Evolutionary conservation across 2,797 vertebrate genomes (phyloP).

Genomic region (Lacerta bilineata): DNA sequence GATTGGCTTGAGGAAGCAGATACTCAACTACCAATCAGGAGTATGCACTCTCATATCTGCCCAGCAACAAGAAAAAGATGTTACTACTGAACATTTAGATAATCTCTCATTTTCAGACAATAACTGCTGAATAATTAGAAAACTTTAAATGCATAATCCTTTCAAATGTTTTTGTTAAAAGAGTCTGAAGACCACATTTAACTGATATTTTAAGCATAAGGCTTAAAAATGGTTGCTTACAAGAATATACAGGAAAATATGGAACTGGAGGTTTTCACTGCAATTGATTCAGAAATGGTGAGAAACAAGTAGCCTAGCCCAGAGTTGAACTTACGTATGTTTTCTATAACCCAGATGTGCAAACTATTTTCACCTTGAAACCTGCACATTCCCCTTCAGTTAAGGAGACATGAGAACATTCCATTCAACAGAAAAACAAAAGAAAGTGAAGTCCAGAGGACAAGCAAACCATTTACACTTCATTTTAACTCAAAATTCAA

Average conservation of each 20-base stretch:
- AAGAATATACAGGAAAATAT: background rate
- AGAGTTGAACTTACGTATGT: too few relatives aligned
- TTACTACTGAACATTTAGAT: conserved; percentile 33
- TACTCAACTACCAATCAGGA: conserved; percentile 69
- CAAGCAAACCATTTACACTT: background rate
- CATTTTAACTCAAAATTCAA: background rate
- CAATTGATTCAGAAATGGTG: background rate
- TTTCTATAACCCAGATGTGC: background rate
- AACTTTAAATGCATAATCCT: background rate
- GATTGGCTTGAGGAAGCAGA: conserved; percentile 67
- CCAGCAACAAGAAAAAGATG: conserved; percentile 75
- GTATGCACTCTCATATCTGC: conserved; percentile 47
- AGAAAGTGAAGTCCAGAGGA: background rate
- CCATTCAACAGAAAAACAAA: background rate
- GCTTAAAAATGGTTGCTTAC: background rate
- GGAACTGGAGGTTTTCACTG: background rate
- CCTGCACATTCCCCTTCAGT: background rate
- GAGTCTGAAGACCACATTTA: background rate
- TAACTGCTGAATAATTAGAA: conserved; percentile 3
- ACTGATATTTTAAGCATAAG: background rate
- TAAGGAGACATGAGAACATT: background rate
- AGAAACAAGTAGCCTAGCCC: background rate
- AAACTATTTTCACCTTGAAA: background rate
- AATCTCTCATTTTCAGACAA: background rate
- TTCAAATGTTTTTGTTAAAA: conserved; percentile 2